phyloP scores from a whole-genome alignment of 2,888 invertebrate species.

The Adelphocoris suturalis region DNA sequence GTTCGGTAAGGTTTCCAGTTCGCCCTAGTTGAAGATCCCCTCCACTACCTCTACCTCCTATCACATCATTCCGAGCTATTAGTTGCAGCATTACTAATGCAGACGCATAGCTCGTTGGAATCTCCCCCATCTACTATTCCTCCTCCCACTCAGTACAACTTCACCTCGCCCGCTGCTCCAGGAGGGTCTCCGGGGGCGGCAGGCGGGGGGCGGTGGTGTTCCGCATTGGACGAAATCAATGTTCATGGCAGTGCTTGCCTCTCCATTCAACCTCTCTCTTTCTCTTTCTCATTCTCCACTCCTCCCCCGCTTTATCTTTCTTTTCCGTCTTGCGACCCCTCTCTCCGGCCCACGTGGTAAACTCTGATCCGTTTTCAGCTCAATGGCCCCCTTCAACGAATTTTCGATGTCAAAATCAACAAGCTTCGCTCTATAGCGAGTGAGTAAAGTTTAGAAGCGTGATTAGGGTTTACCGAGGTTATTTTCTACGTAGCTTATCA shows the following conservation, averaged over 20 bases:
- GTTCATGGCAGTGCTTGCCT: slow-evolving; percentile 71
- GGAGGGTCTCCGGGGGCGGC: not conserved
- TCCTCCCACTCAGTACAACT: slow-evolving; percentile 5
- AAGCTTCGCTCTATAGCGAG: too few species aligned
- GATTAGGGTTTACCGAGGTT: too few species aligned
- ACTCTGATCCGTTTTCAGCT: slow-evolving; percentile 41
- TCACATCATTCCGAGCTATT: slow-evolving; percentile 14
- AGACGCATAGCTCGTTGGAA: slow-evolving; percentile 10
- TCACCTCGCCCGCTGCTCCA: not conserved
- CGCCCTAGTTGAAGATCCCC: not conserved
- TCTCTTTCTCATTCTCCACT: slow-evolving; percentile 41
- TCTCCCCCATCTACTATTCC: not conserved
- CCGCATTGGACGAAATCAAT: slow-evolving; percentile 71
- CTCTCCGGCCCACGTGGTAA: slow-evolving; percentile 44
- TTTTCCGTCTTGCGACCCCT: slow-evolving; percentile 44
- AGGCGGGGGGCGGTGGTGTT: slow-evolving; percentile 28
- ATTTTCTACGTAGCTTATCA: too few species aligned
- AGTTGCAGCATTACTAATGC: slow-evolving; percentile 20
- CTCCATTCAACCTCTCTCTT: slow-evolving; percentile 48
- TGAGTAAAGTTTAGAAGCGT: too few species aligned
- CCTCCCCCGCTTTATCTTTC: slow-evolving; percentile 56
- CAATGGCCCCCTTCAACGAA: slow-evolving; percentile 1
- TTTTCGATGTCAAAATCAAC: not conserved
- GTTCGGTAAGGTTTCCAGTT: not conserved
- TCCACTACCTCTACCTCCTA: not conserved